Evolutionary conservation across 1,140 invertebrate species (phyloP), one percentile per base, ranked within the genome.

Genomic region (Sminthurides bifidus): DNA sequence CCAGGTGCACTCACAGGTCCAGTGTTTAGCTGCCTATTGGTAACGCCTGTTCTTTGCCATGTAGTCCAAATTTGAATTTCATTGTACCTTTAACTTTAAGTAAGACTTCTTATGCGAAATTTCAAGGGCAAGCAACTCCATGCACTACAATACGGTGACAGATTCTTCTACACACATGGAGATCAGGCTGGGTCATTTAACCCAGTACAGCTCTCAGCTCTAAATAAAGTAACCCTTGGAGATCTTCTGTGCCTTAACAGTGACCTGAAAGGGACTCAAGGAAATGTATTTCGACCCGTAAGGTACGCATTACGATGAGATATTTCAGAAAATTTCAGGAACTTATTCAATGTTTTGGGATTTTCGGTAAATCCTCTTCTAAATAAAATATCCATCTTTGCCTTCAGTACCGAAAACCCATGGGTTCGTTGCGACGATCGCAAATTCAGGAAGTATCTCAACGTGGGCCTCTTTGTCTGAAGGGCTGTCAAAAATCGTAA

Each of bases 21-120:
- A 6, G 75, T 74, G 2, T 75, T 75, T 52, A 69, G 67, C 21
- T 75, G 74, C 58, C n/a, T n/a, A n/a, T n/a, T n/a, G n/a, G n/a
- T n/a, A n/a, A n/a, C n/a, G n/a, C n/a, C n/a, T n/a, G n/a, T n/a
- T n/a, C n/a, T n/a, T n/a, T n/a, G n/a, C n/a, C n/a, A n/a, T n/a
- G n/a, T n/a, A n/a, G n/a, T n/a, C n/a, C n/a, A n/a, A n/a, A n/a
- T n/a, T n/a, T n/a, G n/a, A n/a, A n/a, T n/a, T n/a, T n/a, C n/a
- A n/a, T n/a, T n/a, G n/a, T n/a, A n/a, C n/a, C n/a, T n/a, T n/a
- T n/a, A n/a, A n/a, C n/a, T n/a, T n/a, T n/a, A n/a, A n/a, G n/a
- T n/a, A 37, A 37, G 33, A 12, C 17, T 37, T 8, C 8, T 35
- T 35, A n/a, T 35, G 8, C 33, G 33, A n/a, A n/a, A 21, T 6